Percentiles rank a stretch among this genome's conserved stretches.
Conservation (phyloP, 2,888 invertebrate genomes). For the Athalia cordata region DNA sequence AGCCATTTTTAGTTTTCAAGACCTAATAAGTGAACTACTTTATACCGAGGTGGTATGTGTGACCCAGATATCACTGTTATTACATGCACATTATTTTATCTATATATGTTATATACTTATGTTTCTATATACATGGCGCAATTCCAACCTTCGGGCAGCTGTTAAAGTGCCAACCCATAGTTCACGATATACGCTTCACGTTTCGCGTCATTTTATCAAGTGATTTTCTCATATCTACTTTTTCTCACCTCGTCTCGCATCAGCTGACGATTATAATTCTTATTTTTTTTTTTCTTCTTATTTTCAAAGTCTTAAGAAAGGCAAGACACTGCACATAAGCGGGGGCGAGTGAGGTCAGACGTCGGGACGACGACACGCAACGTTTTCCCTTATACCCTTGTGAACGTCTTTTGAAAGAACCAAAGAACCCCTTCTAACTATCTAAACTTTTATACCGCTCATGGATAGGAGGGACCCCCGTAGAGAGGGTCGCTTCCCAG, state of each 20-base stretch:
- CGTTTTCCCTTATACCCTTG: background rate
- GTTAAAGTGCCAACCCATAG: background rate
- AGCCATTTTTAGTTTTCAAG: background rate
- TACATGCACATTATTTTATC: background rate
- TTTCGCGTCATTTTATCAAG: no score
- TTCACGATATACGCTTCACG: no score
- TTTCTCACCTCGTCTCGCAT: background rate
- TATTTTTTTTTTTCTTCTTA: constrained; percentile 30
- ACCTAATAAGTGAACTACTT: constrained; percentile 3
- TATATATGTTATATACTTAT: background rate
- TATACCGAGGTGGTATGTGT: constrained; percentile 16
- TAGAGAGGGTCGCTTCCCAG: constrained; percentile 8
- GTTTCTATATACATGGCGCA: background rate
- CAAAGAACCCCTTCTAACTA: constrained; percentile 23
- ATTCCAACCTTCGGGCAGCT: constrained; percentile 24
- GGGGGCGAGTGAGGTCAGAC: constrained; percentile 34
- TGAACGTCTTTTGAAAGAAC: background rate
- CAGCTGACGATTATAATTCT: background rate
- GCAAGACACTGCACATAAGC: background rate
- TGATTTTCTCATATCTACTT: no score
- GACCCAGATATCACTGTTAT: constrained; percentile 4
- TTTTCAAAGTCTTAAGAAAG: constrained; percentile 7
- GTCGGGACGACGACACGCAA: constrained; percentile 50
- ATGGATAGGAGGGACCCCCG: constrained; percentile 46
- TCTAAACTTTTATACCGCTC: background rate